Percentiles rank a stretch among this genome's conserved stretches.
phyloP scores from a whole-genome alignment of 92 coral and sea anemone genomes.

The Porites cylindrica region DNA sequence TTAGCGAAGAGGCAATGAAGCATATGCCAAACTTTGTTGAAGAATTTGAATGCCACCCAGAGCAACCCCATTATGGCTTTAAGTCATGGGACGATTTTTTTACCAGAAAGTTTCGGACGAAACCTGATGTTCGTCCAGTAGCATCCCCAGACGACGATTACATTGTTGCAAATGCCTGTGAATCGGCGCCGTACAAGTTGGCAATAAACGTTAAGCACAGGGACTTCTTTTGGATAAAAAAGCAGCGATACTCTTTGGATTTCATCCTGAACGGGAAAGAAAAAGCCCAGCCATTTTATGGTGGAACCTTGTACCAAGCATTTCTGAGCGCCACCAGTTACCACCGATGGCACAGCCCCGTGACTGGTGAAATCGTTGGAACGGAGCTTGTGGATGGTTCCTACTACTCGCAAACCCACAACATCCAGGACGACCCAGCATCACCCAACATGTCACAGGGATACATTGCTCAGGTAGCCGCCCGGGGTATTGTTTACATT shows the following conservation, averaged over 20 bases:
- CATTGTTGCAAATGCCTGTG: slow-evolving; percentile 50
- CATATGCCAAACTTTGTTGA: slow-evolving; percentile 65
- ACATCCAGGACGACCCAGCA: too few relatives aligned
- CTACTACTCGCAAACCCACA: not conserved
- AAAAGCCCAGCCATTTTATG: slow-evolving; percentile 55
- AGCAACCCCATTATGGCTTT: slow-evolving; percentile 52
- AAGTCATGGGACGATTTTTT: slow-evolving; percentile 83
- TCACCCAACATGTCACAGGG: too few relatives aligned
- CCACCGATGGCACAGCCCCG: slow-evolving; percentile 8
- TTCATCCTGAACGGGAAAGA: slow-evolving; percentile 60
- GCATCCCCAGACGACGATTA: slow-evolving; percentile 51
- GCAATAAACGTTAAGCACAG: slow-evolving; percentile 25
- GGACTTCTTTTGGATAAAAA: slow-evolving; percentile 10
- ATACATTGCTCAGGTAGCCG: too few relatives aligned
- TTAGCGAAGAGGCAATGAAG: slow-evolving; percentile 66
- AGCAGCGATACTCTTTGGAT: slow-evolving; percentile 69
- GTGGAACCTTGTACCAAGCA: slow-evolving; percentile 68
- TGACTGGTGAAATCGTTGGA: slow-evolving; percentile 34
- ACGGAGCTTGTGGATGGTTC: not conserved
- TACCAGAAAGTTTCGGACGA: slow-evolving; percentile 64
- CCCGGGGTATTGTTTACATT: too few relatives aligned
- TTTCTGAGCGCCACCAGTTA: not conserved
- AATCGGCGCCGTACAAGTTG: slow-evolving; percentile 74
- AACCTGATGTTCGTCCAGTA: slow-evolving; percentile 69
- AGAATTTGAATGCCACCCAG: slow-evolving; percentile 67